Evolutionary conservation across 1,140 invertebrate genomes (phyloP).

Genomic region (Drosophila melanica): DNA sequence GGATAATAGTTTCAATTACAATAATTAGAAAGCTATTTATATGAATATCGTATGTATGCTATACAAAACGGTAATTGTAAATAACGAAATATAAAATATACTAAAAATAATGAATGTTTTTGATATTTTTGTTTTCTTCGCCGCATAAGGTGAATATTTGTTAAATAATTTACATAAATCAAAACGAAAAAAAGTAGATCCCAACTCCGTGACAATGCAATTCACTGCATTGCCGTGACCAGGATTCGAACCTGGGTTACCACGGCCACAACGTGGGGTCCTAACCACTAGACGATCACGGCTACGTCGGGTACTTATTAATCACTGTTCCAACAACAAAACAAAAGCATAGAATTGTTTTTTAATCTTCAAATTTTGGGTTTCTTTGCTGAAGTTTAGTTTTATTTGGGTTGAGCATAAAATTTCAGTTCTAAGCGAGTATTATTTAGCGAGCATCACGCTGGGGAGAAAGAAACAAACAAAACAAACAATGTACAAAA

Average conservation of each 20-base stretch:
- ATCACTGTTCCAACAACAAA: slow-evolving; percentile 1
- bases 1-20: slow-evolving; percentile 71
- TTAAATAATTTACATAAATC: neutral
- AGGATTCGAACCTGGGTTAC: slow-evolving; percentile 97
- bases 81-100: slow-evolving; percentile 68
- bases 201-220: slow-evolving; percentile 82
- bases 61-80: slow-evolving; percentile 70
- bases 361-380: too few species aligned
- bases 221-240: slow-evolving; percentile 90
- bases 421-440: too few species aligned
- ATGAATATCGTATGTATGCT: slow-evolving; percentile 59
- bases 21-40: slow-evolving; percentile 62
- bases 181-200: slow-evolving; percentile 10
- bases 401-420: too few species aligned
- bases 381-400: too few species aligned
- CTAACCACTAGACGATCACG: slow-evolving; percentile 93
- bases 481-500: too few species aligned
- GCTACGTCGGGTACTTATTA: slow-evolving; percentile 70
- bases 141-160: too few species aligned
- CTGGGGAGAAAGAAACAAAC: too few species aligned
- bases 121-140: too few species aligned
- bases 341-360: too few species aligned
- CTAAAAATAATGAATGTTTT: slow-evolving; percentile 32
- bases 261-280: slow-evolving; percentile 94
- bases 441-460: too few species aligned